Evolutionary conservation across 2,888 invertebrate species (phyloP).

Genomic region (Sphaerophoria rueppellii): DNA sequence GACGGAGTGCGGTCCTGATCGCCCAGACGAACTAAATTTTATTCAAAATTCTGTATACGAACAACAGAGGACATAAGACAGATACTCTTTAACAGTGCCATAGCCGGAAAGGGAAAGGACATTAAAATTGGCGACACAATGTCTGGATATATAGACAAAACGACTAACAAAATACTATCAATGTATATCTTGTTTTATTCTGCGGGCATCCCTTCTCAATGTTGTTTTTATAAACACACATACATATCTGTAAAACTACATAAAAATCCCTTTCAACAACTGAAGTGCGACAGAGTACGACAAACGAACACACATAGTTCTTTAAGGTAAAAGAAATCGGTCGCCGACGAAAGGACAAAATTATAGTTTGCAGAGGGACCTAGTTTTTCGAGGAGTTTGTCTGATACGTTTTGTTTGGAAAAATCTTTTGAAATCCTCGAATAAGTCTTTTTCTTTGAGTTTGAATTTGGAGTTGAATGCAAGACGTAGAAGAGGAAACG

Average conservation of each 20-base stretch:
- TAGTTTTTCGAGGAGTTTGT: constrained; percentile 57
- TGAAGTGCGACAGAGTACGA: neutral
- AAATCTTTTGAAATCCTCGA: constrained; percentile 1
- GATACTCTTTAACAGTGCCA: constrained; percentile 48
- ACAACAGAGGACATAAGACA: constrained; percentile 31
- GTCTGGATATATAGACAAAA: constrained; percentile 69
- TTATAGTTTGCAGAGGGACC: constrained; percentile 49
- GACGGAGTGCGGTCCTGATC: neutral
- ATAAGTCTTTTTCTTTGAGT: constrained; percentile 18
- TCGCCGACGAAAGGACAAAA: constrained; percentile 66
- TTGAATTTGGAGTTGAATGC: neutral
- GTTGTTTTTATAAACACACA: constrained; percentile 14
- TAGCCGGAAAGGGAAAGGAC: constrained; percentile 63
- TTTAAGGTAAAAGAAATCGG: constrained; percentile 59
- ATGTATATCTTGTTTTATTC: constrained; percentile 60
- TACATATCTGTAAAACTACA: constrained; percentile 31
- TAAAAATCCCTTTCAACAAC: constrained; percentile 55
- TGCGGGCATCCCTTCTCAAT: constrained; percentile 29
- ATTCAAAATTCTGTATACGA: constrained; percentile 4
- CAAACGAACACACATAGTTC: neutral
- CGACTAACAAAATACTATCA: constrained; percentile 69
- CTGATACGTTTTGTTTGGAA: constrained; percentile 7
- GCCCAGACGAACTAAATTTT: constrained; percentile 32
- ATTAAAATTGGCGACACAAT: constrained; percentile 72
- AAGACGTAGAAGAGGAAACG: constrained; percentile 18